Conservation (phyloP, 2,113 vertebrate species). For the Dendropsophus ebraccatus region DNA sequence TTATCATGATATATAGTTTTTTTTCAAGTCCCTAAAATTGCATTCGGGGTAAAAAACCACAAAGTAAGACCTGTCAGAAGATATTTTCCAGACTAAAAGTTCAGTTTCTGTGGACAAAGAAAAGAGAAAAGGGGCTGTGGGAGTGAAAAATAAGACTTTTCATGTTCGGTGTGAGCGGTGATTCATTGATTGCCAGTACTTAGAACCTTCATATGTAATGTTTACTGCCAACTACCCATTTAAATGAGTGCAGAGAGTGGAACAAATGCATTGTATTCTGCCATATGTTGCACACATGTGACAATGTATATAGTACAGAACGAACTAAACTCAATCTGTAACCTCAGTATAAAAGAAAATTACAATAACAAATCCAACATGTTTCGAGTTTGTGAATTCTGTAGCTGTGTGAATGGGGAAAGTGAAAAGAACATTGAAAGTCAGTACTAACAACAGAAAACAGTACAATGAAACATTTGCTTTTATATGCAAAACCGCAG, state of each 20-base stretch:
- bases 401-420: neutral
- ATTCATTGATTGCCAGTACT: slow-evolving; percentile 52
- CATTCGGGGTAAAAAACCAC: neutral
- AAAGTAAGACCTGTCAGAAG: slow-evolving; percentile 10
- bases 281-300: slow-evolving; percentile 50
- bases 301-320: slow-evolving; percentile 39
- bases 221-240: slow-evolving; percentile 46
- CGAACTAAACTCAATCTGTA: neutral
- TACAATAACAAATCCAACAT: slow-evolving; percentile 3
- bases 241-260: slow-evolving; percentile 6
- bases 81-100: neutral
- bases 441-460: slow-evolving; percentile 9
- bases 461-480: slow-evolving; percentile 18
- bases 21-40: neutral
- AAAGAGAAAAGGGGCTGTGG: neutral
- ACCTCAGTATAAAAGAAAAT: slow-evolving; percentile 11
- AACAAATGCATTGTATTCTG: slow-evolving; percentile 47
- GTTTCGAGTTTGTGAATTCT: neutral
- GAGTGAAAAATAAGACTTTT: slow-evolving; percentile 28
- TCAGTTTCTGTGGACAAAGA: neutral
- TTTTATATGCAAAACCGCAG: slow-evolving; percentile 2
- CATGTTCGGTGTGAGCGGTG: slow-evolving; percentile 23
- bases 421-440: slow-evolving; percentile 23
- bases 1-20: neutral
- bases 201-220: slow-evolving; percentile 50